Conservation (phyloP, 1,140 invertebrate genomes). For the Trichogramma pretiosum region DNA sequence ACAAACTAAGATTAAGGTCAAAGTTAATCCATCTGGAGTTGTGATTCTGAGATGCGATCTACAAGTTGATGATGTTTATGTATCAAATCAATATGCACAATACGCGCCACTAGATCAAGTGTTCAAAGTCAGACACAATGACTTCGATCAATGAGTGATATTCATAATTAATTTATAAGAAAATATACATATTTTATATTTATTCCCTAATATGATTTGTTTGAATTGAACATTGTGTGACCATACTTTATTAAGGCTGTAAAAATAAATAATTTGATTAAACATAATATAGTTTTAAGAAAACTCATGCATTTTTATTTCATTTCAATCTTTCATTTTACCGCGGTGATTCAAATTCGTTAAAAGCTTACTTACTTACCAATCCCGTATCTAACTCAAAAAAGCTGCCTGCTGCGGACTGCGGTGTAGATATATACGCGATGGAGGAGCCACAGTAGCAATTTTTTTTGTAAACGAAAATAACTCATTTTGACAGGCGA, state of each 20-base stretch:
- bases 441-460: no score
- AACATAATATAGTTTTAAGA: no score
- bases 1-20: slow-evolving; percentile 81
- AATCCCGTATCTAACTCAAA: no score
- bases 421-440: no score
- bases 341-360: no score
- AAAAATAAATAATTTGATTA: no score
- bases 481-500: no score
- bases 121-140: slow-evolving; percentile 45
- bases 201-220: slow-evolving; percentile 14
- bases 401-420: no score
- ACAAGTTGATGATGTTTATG: slow-evolving; percentile 51
- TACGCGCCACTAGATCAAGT: slow-evolving; percentile 55
- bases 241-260: slow-evolving; percentile 19
- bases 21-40: slow-evolving; percentile 88
- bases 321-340: no score
- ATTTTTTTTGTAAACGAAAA: no score
- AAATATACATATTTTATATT: slow-evolving; percentile 17
- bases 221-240: slow-evolving; percentile 3
- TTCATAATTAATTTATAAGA: slow-evolving; percentile 17
- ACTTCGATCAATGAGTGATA: slow-evolving; percentile 35
- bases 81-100: slow-evolving; percentile 48
- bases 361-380: no score
- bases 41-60: slow-evolving; percentile 75
- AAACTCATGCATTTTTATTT: no score